Evolutionary conservation across 2,113 vertebrate species (phyloP).

Genomic region (Eretmochelys imbricata): DNA sequence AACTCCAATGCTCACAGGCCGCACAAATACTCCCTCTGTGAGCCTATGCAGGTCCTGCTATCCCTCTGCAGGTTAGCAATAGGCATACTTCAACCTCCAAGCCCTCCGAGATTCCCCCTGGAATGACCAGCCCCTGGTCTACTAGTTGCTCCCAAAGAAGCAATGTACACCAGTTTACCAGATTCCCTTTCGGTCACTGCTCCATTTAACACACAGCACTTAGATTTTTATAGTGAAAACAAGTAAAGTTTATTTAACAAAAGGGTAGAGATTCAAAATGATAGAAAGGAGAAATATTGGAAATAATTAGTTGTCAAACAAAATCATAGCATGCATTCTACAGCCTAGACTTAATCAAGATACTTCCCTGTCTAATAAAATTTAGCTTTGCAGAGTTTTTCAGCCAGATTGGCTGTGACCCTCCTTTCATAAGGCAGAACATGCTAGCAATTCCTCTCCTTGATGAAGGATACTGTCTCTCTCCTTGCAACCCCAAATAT

Average conservation of each 20-base stretch:
- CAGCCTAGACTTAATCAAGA: background rate
- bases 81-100: background rate
- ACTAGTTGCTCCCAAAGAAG: background rate
- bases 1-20: background rate
- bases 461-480: background rate
- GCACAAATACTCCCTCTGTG: background rate
- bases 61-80: background rate
- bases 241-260: background rate
- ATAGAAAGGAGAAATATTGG: background rate
- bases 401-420: background rate
- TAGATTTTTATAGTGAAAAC: background rate
- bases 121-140: background rate
- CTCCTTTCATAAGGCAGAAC: background rate
- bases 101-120: background rate
- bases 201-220: background rate
- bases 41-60: background rate
- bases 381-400: background rate
- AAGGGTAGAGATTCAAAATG: background rate
- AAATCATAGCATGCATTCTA: background rate
- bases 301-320: background rate
- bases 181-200: background rate
- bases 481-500: background rate
- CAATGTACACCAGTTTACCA: background rate
- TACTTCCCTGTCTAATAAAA: background rate
- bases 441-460: background rate